phyloP scores from a whole-genome alignment of 2,888 invertebrate species.

The Drosophila algonquin region DNA sequence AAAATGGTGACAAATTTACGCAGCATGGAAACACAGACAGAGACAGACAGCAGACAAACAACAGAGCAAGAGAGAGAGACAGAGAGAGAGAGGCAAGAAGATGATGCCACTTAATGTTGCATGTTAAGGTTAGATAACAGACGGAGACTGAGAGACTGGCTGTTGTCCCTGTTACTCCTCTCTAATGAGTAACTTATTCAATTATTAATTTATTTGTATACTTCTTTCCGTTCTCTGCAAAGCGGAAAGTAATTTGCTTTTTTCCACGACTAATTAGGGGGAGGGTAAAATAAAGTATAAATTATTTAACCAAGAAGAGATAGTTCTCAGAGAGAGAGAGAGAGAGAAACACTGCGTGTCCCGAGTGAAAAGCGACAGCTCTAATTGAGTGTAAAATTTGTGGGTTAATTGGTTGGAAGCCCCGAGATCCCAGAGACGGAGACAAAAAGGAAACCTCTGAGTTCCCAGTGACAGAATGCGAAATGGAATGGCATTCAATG shows the following conservation, averaged over 20 bases:
- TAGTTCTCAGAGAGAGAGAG: not conserved
- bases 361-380: slow-evolving; percentile 10
- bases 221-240: slow-evolving; percentile 18
- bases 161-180: slow-evolving; percentile 19
- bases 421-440: not conserved
- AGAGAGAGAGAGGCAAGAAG: slow-evolving; percentile 3
- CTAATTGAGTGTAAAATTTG: slow-evolving; percentile 72
- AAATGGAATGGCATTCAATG: not conserved
- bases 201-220: slow-evolving; percentile 65
- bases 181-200: slow-evolving; percentile 70
- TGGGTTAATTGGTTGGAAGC: slow-evolving; percentile 61
- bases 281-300: slow-evolving; percentile 48
- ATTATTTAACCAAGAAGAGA: slow-evolving; percentile 18
- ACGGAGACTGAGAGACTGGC: slow-evolving; percentile 18
- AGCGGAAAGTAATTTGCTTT: slow-evolving; percentile 62
- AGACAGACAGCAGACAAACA: slow-evolving; percentile 11
- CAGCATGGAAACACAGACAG: slow-evolving; percentile 29
- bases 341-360: not conserved
- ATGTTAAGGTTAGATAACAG: slow-evolving; percentile 68
- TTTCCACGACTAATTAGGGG: slow-evolving; percentile 28
- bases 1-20: slow-evolving; percentile 71
- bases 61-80: slow-evolving; percentile 5
- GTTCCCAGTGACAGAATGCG: slow-evolving; percentile 7
- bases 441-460: not conserved
- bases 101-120: slow-evolving; percentile 56